These are phyloP conservation scores for Camponotus pennsylvanicus DNA, from an alignment of 1,140 invertebrate genomes.

Conservation along the genomic window DNA sequence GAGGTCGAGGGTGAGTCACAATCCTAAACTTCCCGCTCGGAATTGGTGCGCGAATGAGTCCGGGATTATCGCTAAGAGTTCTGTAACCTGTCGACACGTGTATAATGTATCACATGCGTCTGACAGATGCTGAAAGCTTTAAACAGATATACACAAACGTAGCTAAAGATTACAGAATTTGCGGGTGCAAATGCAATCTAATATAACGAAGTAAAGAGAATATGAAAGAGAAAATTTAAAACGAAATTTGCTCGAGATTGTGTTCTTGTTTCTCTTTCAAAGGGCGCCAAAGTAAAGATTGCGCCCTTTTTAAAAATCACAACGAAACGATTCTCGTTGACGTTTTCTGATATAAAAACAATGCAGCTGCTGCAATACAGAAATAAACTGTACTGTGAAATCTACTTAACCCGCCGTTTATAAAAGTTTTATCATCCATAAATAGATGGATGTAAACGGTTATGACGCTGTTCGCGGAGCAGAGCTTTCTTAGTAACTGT, in stretches of 20 bases:
- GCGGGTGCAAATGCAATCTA: slow-evolving; percentile 2
- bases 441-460: slow-evolving; percentile 44
- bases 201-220: background rate
- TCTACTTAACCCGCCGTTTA: background rate
- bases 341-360: background rate
- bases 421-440: slow-evolving; percentile 24
- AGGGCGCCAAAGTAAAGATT: background rate
- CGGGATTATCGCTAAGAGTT: slow-evolving; percentile 45
- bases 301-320: background rate
- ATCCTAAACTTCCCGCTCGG: background rate
- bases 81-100: background rate
- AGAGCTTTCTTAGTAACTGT: slow-evolving; percentile 18
- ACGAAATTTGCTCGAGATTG: background rate
- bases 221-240: background rate
- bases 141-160: slow-evolving; percentile 14
- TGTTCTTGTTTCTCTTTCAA: background rate
- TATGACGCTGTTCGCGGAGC: slow-evolving; percentile 14
- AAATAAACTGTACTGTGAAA: slow-evolving; percentile 6
- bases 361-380: background rate
- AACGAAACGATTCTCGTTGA: background rate
- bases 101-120: slow-evolving; percentile 25
- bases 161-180: background rate
- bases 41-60: slow-evolving; percentile 24
- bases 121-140: slow-evolving; percentile 1
- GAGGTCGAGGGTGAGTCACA: slow-evolving; percentile 57